These are phyloP conservation scores for Mustela nigripes DNA, from an alignment of 2,113 vertebrate genomes.

Conservation along the genomic window DNA sequence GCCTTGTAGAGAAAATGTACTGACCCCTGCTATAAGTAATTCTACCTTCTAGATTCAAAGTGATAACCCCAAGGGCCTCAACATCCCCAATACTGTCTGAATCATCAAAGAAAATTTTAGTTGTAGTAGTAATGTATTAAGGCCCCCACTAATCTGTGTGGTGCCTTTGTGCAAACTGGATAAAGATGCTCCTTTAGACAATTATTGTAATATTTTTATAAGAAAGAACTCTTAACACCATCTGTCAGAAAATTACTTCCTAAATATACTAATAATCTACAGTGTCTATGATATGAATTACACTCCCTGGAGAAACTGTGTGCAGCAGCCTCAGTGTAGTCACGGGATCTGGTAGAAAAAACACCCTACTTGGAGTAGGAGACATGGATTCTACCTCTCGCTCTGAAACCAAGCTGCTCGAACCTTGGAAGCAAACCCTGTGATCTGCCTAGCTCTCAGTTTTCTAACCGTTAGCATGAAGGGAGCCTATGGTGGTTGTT, in stretches of 20 bases:
- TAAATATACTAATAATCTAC: neutral
- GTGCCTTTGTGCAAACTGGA: neutral
- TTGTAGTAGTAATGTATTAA: neutral
- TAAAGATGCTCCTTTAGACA: neutral
- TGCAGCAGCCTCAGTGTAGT: neutral
- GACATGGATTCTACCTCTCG: neutral
- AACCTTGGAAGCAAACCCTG: neutral
- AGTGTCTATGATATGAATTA: neutral
- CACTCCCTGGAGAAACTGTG: neutral
- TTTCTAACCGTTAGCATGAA: slow-evolving; percentile 41
- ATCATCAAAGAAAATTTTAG: neutral
- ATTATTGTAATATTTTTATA: slow-evolving; percentile 16
- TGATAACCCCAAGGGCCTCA: neutral
- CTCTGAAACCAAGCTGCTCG: neutral
- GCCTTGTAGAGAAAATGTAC: neutral
- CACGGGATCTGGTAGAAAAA: neutral
- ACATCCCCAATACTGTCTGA: neutral
- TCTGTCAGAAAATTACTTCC: neutral
- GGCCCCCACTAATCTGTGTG: neutral
- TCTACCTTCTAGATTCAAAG: slow-evolving; percentile 23
- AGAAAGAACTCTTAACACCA: neutral
- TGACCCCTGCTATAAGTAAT: neutral
- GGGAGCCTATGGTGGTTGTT: neutral
- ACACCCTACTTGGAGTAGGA: neutral
- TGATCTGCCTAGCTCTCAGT: neutral